A percentile compares a stretch with the other conserved stretches of the same genome.
Conservation (phyloP, 2,113 vertebrate species). For the Pontoporia blainvillei region DNA sequence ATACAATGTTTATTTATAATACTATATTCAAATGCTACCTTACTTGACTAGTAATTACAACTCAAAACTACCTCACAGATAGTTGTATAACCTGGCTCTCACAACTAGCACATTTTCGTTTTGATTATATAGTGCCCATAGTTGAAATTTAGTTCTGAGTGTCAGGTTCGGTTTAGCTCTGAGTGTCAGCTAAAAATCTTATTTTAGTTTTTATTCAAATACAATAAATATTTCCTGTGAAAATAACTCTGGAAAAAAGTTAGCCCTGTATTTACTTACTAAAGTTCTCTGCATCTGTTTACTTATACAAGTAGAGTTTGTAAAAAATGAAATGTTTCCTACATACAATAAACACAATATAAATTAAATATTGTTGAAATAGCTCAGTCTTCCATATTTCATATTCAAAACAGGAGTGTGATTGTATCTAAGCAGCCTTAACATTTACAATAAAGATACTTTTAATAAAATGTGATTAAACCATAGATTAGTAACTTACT, state of each 20-base stretch:
- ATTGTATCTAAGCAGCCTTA: not conserved
- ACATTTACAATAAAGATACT: not conserved
- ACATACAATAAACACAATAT: not conserved
- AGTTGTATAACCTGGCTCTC: not conserved
- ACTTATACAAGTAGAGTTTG: not conserved
- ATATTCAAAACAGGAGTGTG: not conserved
- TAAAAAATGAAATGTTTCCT: not conserved
- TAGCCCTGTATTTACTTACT: not conserved
- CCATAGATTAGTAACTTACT: not conserved
- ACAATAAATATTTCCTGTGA: not conserved
- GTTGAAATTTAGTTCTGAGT: not conserved
- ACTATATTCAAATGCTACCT: not conserved
- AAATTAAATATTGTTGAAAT: not conserved
- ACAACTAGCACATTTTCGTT: not conserved
- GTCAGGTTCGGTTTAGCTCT: not conserved
- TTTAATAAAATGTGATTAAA: not conserved
- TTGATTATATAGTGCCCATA: not conserved
- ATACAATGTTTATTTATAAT: not conserved
- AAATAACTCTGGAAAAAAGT: not conserved
- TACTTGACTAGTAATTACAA: not conserved
- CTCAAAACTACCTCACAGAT: not conserved
- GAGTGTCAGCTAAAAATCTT: not conserved
- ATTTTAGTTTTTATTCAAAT: not conserved
- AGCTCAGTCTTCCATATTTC: not conserved
- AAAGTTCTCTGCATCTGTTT: not conserved